Conservation (phyloP, 2,888 invertebrate genomes). For the Epinotia nisella region DNA sequence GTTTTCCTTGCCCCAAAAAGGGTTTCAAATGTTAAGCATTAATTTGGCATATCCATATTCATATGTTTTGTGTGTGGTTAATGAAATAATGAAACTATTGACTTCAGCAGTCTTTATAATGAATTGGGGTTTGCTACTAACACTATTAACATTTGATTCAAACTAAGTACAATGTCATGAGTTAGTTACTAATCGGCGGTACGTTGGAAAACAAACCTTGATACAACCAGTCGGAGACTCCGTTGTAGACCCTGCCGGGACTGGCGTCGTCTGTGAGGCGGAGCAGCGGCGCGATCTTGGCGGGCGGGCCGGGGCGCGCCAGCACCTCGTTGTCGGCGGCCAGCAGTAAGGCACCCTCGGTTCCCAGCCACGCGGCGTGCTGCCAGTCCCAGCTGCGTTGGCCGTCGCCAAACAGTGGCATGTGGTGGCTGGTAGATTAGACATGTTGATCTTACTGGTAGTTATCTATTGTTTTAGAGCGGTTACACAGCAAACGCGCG, state of each 20-base stretch:
- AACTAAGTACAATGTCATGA: too few species aligned
- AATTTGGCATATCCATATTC: too few species aligned
- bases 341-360: constrained; percentile 90
- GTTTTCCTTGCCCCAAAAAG: too few species aligned
- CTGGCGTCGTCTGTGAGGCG: constrained; percentile 90
- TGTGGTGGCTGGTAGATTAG: constrained; percentile 88
- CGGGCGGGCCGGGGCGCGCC: constrained; percentile 89
- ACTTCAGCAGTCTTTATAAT: too few species aligned
- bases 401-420: constrained; percentile 92
- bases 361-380: constrained; percentile 93
- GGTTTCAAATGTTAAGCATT: too few species aligned
- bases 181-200: too few species aligned
- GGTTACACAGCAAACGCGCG: too few species aligned
- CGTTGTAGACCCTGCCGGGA: constrained; percentile 94
- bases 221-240: constrained; percentile 98
- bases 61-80: too few species aligned
- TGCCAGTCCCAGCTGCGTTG: constrained; percentile 89
- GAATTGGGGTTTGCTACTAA: too few species aligned
- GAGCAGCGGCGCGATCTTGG: constrained; percentile 86
- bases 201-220: constrained; percentile 90
- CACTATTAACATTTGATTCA: too few species aligned
- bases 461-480: too few species aligned
- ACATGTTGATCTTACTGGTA: background rate
- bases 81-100: too few species aligned
- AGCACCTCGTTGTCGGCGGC: constrained; percentile 96